Base-by-base conservation (phyloP, 1,140 invertebrate species). In the Drosophila burlai region DNA sequence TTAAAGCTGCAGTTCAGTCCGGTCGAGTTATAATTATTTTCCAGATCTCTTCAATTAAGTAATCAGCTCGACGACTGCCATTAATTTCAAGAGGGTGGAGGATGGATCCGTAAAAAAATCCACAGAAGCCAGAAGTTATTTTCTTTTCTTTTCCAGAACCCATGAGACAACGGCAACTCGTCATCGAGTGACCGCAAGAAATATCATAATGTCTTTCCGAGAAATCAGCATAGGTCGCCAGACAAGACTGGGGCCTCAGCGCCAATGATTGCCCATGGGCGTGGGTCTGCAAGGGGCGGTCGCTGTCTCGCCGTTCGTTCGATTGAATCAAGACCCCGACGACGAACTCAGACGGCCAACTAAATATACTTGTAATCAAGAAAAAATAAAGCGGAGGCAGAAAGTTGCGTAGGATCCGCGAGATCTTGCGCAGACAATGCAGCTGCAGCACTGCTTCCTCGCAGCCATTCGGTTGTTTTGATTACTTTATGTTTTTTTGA, bases 191-290 rank as follows among this genome's bases (percentile, higher is more conserved):
- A 74, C 71, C 71, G 24, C 71, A 72, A 75, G 62, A 73, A 83
- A 89, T 79, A 87, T 90, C 77, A 90, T 81, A 81, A 89, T 81
- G 81, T 69, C 50, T 79, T 89, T 89, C 85, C 79, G 52, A 85
- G 85, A 89, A 89, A 90, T 91, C 79, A 86, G 76, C 82, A 80
- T 85, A 90, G 85, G 85, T 90, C 85, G 87, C 57, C 75, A 79
- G 75, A 78, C 58, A 40, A 54, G 58, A 78, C 59, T 26, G 16
- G 29, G 46, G 29, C 49, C 62, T 50, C 72, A 83, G 43, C 73
- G 74, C 77, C 81, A 86, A 83, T 82, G 82, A 85, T 74, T 73
- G 66, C 60, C 71, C 78, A 81, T 79, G 38, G 58, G 64, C 36
- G 42, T 47, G 47, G 82, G 47, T 61, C 54, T 59, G 24, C n/a